A percentile compares a stretch with the other conserved stretches of the same genome.
phyloP scores from a whole-genome alignment of 2,888 invertebrate genomes.

The Melipona bicolor region DNA sequence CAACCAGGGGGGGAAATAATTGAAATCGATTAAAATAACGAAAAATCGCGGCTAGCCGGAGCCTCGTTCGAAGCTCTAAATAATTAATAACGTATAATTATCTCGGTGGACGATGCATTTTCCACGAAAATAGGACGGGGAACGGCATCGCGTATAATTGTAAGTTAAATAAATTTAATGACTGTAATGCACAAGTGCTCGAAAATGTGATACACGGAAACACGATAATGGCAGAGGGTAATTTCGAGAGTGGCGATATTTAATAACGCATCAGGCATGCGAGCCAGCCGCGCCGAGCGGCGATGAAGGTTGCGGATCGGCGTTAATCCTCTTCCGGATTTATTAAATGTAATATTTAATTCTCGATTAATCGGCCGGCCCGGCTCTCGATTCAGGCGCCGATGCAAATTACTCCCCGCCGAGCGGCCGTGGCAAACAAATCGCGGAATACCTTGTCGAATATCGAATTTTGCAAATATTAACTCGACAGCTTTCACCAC shows the following conservation, averaged over 20 bases:
- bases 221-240: slow-evolving; percentile 7
- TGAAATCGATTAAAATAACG: background rate
- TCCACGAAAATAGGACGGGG: background rate
- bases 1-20: background rate
- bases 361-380: slow-evolving; percentile 31
- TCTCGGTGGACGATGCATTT: background rate
- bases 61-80: background rate
- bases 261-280: slow-evolving; percentile 17
- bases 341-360: slow-evolving; percentile 49
- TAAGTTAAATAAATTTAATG: slow-evolving; percentile 27
- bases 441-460: slow-evolving; percentile 33
- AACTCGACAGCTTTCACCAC: slow-evolving; percentile 35
- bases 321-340: slow-evolving; percentile 36
- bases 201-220: slow-evolving; percentile 1
- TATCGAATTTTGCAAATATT: slow-evolving; percentile 49
- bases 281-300: background rate
- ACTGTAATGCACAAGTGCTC: background rate
- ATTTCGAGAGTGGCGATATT: slow-evolving; percentile 13
- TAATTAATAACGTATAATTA: background rate
- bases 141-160: background rate
- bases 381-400: slow-evolving; percentile 12
- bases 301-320: background rate
- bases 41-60: background rate
- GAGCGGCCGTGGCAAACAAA: slow-evolving; percentile 34
- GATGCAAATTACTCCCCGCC: slow-evolving; percentile 38